Conservation (phyloP, 2,797 vertebrate genomes). For the Labroides dimidiatus region DNA sequence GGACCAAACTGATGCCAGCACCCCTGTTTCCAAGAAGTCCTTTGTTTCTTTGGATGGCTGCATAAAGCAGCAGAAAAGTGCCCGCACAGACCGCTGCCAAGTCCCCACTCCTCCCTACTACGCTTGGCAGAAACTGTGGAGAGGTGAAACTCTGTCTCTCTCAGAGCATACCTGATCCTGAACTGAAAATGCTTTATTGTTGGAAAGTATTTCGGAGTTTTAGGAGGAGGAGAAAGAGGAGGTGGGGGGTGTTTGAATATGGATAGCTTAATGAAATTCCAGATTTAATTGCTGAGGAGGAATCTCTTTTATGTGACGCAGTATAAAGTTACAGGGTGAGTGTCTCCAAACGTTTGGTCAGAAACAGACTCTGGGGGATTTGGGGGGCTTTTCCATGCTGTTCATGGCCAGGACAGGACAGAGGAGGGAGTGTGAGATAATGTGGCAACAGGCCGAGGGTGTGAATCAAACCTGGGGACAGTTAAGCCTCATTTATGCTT, state of each 20-base stretch:
- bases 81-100: slow-evolving; percentile 27
- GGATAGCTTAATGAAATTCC: slow-evolving; percentile 50
- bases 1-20: slow-evolving; percentile 18
- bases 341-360: too few relatives aligned
- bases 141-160: slow-evolving; percentile 19
- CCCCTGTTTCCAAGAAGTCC: slow-evolving; percentile 45
- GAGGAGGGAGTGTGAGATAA: too few relatives aligned
- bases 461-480: too few relatives aligned
- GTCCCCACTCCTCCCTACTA: not conserved
- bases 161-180: slow-evolving; percentile 39
- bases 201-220: slow-evolving; percentile 13
- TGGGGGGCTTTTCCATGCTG: too few relatives aligned
- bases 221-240: not conserved
- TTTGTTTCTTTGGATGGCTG: slow-evolving; percentile 37
- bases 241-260: slow-evolving; percentile 6
- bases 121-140: not conserved
- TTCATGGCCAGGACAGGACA: too few relatives aligned
- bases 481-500: too few relatives aligned
- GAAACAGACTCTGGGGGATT: too few relatives aligned
- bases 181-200: slow-evolving; percentile 44
- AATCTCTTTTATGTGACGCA: slow-evolving; percentile 12
- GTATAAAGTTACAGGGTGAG: slow-evolving; percentile 15
- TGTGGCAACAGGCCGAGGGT: too few relatives aligned
- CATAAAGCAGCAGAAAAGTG: slow-evolving; percentile 30
- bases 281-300: slow-evolving; percentile 28